These are phyloP conservation scores for Bos javanicus DNA, from an alignment of 2,113 vertebrate genomes.

Conservation along the genomic window DNA sequence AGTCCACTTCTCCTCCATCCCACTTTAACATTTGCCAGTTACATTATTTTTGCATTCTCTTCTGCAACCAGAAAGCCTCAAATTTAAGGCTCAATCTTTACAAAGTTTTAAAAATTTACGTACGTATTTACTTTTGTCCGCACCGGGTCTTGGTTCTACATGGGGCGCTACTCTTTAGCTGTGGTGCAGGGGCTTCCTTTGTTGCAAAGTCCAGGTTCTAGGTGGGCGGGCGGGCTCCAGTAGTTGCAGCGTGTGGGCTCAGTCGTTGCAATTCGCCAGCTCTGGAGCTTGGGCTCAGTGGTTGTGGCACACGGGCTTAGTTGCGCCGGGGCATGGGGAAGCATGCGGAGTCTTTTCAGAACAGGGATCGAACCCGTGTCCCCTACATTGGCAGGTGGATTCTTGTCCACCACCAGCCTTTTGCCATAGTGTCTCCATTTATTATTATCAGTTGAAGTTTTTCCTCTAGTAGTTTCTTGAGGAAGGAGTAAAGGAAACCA, in stretches of 20 bases:
- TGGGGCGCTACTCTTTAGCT: background rate
- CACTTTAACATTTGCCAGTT: background rate
- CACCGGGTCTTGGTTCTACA: background rate
- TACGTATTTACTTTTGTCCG: background rate
- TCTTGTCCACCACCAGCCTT: background rate
- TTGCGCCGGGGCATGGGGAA: background rate
- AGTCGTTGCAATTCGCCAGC: background rate
- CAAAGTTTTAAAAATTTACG: background rate
- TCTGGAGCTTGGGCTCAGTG: background rate
- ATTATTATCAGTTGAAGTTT: background rate
- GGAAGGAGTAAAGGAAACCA: background rate
- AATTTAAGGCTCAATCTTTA: background rate
- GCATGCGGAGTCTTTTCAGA: background rate
- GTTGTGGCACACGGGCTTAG: background rate
- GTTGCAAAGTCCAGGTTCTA: background rate
- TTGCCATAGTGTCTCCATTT: background rate
- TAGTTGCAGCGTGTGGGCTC: background rate
- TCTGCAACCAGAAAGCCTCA: background rate
- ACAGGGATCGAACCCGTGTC: background rate
- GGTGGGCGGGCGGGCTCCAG: background rate
- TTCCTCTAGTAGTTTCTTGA: background rate
- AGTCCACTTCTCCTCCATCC: background rate
- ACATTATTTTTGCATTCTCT: background rate
- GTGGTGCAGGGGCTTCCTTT: background rate
- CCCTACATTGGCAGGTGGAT: background rate